Base-by-base conservation (phyloP, 2,888 invertebrate species). In the Caenorhabditis angaria region DNA sequence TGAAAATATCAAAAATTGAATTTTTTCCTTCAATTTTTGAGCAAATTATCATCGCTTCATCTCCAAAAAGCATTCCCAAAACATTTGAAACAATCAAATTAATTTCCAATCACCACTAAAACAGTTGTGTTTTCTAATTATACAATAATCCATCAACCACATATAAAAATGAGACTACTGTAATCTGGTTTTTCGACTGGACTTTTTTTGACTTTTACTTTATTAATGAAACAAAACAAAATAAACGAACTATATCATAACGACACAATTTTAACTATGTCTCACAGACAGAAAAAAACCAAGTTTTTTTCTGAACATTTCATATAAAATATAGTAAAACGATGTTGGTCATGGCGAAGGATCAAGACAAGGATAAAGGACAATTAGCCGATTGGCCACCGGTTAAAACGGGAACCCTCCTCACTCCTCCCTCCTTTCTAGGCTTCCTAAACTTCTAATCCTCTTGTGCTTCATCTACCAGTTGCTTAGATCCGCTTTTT, bases 391-490 rank as follows among this genome's bases (percentile, higher is more conserved):
- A 41, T 41, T 41, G n/a, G 24, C 51, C 20, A 22, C 51, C 24
- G 25, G 51, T 25, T 25, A 22, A 41, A 41, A 41, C 41, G 41
- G 41, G 70, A 64, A 66, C 65, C 64, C 62, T 70, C 70, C 62
- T 70, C 56, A 35, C 57, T 65, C 65, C 65, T 61, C 61, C n/a
- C 10, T 48, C 8, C 14, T 35, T 35, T 35, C 35, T 35, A 10
- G 35, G 35, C 48, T 54, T 54, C 12, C 54, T 22, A 27, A 56
- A 65, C 65, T 65, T 65, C 55, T 70, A 70, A 70, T 70, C 70
- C 65, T 65, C 62, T 70, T 70, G 70, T 62, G 61, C 41, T 41
- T 41, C 41, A 18, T 14, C 41, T 41, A 41, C 41, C 14, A 41
- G 41, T 41, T 41, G 41, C 18, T 41, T 41, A 41, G 41, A 41